Percentiles rank a stretch among this genome's conserved stretches.
phyloP scores from a whole-genome alignment of 2,797 vertebrate species.

The Monodelphis domestica region DNA sequence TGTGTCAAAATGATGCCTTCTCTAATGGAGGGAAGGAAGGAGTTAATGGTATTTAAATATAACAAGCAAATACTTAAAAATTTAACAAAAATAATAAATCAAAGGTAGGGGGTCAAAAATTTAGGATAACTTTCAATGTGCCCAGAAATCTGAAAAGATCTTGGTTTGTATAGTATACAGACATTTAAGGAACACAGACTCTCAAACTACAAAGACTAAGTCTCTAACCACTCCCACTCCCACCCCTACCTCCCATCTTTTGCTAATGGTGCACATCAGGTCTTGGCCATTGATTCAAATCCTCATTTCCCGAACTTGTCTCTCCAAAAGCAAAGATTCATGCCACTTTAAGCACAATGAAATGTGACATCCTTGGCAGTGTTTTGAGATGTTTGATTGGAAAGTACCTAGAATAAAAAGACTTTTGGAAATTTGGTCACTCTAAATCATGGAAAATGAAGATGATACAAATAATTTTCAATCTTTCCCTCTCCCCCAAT shows the following conservation, averaged over 20 bases:
- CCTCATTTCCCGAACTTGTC: background rate
- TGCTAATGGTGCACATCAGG: background rate
- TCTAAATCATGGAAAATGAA: background rate
- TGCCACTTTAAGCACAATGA: background rate
- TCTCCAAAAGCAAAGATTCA: background rate
- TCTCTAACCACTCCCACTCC: background rate
- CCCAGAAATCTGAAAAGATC: background rate
- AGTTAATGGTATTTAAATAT: too few species aligned
- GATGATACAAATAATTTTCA: background rate
- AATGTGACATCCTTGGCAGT: background rate
- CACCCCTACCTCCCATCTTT: background rate
- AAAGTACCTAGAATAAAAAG: background rate
- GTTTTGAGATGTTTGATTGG: background rate
- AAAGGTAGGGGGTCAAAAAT: background rate
- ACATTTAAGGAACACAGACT: background rate
- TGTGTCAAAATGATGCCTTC: too few species aligned
- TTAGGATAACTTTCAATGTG: background rate
- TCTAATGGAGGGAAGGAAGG: too few species aligned
- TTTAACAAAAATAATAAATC: background rate
- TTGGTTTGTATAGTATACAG: background rate
- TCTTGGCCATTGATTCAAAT: background rate
- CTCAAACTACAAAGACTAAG: background rate
- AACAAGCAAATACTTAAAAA: too few species aligned
- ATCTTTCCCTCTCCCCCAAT: background rate
- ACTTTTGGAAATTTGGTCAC: background rate